Evolutionary conservation across 2,113 vertebrate genomes (phyloP).

Genomic region (Anseranas semipalmata): DNA sequence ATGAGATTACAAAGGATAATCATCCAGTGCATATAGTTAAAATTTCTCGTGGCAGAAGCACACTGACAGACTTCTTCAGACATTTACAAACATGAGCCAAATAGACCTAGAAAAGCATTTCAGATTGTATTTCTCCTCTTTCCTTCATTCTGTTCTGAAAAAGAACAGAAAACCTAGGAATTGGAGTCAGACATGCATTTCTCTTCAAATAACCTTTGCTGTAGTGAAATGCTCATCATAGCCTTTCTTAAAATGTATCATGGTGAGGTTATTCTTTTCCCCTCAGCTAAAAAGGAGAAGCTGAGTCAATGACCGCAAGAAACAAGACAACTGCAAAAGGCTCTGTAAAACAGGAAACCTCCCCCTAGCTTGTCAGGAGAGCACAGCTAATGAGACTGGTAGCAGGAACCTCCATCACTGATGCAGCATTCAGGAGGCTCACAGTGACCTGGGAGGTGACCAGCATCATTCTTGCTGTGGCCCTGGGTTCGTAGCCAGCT

Average conservation of each 20-base stretch:
- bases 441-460: accelerated
- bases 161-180: neutral
- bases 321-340: neutral
- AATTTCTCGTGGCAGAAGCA: neutral
- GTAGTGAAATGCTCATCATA: accelerated
- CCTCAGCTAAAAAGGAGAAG: neutral
- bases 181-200: neutral
- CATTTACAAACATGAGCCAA: neutral
- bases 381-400: neutral
- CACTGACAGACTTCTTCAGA: neutral
- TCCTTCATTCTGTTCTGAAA: neutral
- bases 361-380: neutral
- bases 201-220: neutral
- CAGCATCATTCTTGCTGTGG: accelerated
- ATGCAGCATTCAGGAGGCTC: neutral
- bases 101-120: neutral
- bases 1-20: neutral
- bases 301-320: neutral
- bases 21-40: neutral
- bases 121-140: neutral
- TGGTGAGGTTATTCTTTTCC: neutral
- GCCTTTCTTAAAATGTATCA: neutral
- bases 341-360: neutral
- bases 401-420: neutral
- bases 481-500: neutral